Conservation (phyloP, 2,888 invertebrate species). For the Melinopterus prodromus region DNA sequence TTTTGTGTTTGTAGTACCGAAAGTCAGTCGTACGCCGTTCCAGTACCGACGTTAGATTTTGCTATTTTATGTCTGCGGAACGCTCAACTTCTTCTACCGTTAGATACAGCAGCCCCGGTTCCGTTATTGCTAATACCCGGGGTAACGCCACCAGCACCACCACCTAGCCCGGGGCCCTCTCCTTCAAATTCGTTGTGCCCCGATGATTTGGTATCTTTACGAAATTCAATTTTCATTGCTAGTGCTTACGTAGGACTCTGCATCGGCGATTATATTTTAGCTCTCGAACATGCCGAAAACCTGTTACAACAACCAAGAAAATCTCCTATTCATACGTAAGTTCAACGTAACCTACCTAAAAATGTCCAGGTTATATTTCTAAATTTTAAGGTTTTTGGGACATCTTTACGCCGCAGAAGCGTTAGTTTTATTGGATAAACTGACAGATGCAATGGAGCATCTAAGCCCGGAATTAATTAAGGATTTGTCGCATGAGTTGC, state of each 20-base stretch:
- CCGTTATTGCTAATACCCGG: slow-evolving; percentile 56
- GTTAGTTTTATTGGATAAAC: slow-evolving; percentile 80
- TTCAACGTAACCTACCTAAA: background rate
- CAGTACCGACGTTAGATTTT: slow-evolving; percentile 89
- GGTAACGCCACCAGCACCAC: slow-evolving; percentile 56
- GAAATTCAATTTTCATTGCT: slow-evolving; percentile 75
- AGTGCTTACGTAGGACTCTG: slow-evolving; percentile 87
- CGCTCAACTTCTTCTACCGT: slow-evolving; percentile 76
- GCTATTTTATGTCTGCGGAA: slow-evolving; percentile 88
- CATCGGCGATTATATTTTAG: slow-evolving; percentile 82
- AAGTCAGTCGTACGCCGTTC: slow-evolving; percentile 84
- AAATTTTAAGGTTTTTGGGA: slow-evolving; percentile 72
- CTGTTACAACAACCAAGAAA: slow-evolving; percentile 76
- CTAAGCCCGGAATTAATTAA: slow-evolving; percentile 79
- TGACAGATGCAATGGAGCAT: slow-evolving; percentile 84
- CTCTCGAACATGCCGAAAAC: slow-evolving; percentile 79
- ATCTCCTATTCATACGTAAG: slow-evolving; percentile 74
- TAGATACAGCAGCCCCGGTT: slow-evolving; percentile 59
- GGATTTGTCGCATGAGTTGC: slow-evolving; percentile 62
- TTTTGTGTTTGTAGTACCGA: slow-evolving; percentile 59
- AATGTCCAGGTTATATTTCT: slow-evolving; percentile 50
- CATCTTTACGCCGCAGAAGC: slow-evolving; percentile 93
- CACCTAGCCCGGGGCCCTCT: slow-evolving; percentile 59
- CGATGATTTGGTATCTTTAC: slow-evolving; percentile 68
- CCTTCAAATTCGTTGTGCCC: slow-evolving; percentile 72